Evolutionary conservation across 2,113 vertebrate genomes (phyloP).

Genomic region (Pyrgilauda ruficollis): DNA sequence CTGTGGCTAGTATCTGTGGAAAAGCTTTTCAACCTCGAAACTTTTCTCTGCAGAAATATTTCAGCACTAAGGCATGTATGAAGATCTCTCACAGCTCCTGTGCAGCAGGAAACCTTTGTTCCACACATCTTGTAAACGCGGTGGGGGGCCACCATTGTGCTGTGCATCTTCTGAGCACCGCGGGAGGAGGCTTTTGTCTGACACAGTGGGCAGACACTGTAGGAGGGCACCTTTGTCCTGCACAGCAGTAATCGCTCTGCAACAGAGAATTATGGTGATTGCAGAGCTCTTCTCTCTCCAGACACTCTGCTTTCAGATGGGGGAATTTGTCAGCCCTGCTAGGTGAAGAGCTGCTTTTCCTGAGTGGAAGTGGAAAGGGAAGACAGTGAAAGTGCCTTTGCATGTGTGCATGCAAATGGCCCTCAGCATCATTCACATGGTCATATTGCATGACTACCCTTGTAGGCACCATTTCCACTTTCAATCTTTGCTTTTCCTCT

Average conservation of each 20-base stretch:
- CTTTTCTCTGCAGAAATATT: neutral
- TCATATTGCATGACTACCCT: accelerated
- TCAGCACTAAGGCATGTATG: neutral
- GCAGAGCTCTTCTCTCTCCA: neutral
- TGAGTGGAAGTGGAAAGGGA: neutral
- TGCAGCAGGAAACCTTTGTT: constrained; percentile 48
- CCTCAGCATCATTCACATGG: accelerated
- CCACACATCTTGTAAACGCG: constrained; percentile 7
- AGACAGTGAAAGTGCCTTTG: accelerated
- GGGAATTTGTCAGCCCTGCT: neutral
- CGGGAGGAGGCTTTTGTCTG: constrained; percentile 31
- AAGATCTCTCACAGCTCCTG: neutral
- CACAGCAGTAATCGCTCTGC: neutral
- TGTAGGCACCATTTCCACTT: neutral
- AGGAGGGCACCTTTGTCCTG: constrained; percentile 42
- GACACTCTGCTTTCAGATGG: accelerated
- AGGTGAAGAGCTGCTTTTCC: neutral
- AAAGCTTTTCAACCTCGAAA: neutral
- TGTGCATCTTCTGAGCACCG: neutral
- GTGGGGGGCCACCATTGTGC: constrained; percentile 25
- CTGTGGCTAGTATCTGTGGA: neutral
- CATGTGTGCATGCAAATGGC: accelerated
- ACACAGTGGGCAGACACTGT: neutral
- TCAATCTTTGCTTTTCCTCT: neutral
- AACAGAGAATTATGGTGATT: neutral